Evolutionary conservation across 2,113 vertebrate genomes (phyloP).

Genomic region (Argyrosomus japonicus): DNA sequence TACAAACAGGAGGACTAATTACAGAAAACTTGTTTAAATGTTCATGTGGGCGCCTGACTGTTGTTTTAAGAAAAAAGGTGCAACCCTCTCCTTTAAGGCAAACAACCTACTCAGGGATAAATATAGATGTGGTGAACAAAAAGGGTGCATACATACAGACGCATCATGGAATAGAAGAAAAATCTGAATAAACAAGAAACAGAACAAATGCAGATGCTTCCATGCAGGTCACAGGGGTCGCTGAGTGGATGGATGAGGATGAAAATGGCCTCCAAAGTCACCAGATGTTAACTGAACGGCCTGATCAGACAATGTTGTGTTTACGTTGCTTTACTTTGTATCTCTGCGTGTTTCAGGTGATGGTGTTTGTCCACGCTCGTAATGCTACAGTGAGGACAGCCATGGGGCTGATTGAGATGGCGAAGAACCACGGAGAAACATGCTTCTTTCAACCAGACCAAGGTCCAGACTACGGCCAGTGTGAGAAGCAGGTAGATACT

Average conservation of each 20-base stretch:
- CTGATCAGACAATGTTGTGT: neutral
- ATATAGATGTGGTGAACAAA: neutral
- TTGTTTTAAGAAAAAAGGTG: no score
- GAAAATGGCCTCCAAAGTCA: neutral
- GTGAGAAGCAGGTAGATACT: conserved; percentile 91
- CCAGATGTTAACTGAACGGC: neutral
- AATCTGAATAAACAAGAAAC: neutral
- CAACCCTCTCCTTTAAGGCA: neutral
- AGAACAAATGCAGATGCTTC: neutral
- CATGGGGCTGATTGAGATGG: conserved; percentile 94
- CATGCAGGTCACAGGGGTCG: neutral
- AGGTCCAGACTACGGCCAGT: conserved; percentile 93
- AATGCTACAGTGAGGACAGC: conserved; percentile 97
- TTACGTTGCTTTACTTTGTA: neutral
- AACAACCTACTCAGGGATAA: neutral
- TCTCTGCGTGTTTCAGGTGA: conserved; percentile 86
- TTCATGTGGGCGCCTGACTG: no score
- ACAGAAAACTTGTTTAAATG: neutral
- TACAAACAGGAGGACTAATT: neutral
- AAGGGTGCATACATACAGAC: neutral
- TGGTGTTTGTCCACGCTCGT: conserved; percentile 98
- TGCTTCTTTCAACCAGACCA: conserved; percentile 90
- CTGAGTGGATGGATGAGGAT: neutral
- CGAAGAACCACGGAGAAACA: conserved; percentile 93
- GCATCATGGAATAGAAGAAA: neutral